Evolutionary conservation across 2,888 invertebrate genomes (phyloP).

Genomic region (Stratiomys singularior): DNA sequence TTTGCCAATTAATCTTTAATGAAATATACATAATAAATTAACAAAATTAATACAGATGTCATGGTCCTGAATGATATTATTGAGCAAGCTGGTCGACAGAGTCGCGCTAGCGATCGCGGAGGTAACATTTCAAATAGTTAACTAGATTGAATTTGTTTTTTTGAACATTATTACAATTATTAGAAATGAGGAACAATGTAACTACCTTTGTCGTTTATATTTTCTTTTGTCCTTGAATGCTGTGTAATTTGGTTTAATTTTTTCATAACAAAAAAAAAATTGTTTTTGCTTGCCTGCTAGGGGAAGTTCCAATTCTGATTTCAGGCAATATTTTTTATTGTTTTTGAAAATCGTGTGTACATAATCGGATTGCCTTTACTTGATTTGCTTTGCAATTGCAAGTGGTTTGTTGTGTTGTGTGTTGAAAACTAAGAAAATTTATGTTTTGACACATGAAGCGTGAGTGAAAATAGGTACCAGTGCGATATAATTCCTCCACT

Average conservation of each 20-base stretch:
- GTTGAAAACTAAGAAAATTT: neutral
- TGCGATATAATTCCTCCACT: neutral
- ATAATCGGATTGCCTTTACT: neutral
- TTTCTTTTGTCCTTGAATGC: constrained; percentile 8
- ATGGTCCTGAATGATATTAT: constrained; percentile 97
- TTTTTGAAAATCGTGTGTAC: neutral
- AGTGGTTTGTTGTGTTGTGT: constrained; percentile 7
- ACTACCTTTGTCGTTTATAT: neutral
- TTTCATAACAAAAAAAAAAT: too few relatives aligned
- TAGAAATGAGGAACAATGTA: constrained; percentile 11
- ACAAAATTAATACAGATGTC: constrained; percentile 76
- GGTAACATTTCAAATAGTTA: constrained; percentile 70
- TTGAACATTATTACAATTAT: constrained; percentile 54
- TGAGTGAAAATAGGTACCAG: too few relatives aligned
- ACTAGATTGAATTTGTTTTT: constrained; percentile 54
- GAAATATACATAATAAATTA: constrained; percentile 36
- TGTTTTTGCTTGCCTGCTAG: constrained; percentile 24
- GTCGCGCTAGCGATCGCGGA: constrained; percentile 86
- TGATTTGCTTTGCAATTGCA: neutral
- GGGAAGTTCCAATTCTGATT: too few relatives aligned
- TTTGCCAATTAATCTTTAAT: neutral
- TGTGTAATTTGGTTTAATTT: neutral
- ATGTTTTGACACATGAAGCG: constrained; percentile 8
- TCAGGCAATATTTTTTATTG: neutral
- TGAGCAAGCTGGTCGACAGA: constrained; percentile 91